Evolutionary conservation across 2,113 vertebrate species (phyloP).

Genomic region (Lamprologus lemairii): DNA sequence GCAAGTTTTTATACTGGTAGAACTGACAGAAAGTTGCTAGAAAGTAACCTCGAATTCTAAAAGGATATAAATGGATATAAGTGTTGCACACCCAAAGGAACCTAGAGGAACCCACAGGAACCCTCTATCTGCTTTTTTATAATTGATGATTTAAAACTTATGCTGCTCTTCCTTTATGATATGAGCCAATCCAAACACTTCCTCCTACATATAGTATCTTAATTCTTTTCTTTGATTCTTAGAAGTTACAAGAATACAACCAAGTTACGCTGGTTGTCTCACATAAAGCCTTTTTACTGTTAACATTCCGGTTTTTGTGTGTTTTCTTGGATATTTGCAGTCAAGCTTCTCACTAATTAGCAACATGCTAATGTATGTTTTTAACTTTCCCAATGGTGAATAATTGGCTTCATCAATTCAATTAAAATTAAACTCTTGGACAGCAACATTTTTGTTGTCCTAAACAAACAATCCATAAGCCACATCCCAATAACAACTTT

Average conservation of each 20-base stretch:
- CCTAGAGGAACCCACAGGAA: not conserved
- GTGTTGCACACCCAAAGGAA: not conserved
- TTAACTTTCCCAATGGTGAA: no score
- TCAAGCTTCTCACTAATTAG: not conserved
- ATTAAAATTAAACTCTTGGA: not conserved
- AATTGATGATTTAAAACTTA: no score
- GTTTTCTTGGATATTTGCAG: fast-evolving
- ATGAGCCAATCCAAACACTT: fast-evolving
- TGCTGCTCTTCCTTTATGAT: not conserved
- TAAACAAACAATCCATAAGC: not conserved
- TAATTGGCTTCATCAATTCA: not conserved
- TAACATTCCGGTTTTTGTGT: fast-evolving
- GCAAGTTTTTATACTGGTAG: not conserved
- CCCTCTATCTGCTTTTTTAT: not conserved
- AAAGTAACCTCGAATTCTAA: not conserved
- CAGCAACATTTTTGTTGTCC: not conserved
- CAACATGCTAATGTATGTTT: not conserved
- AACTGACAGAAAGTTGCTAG: not conserved
- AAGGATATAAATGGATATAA: not conserved
- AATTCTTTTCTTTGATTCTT: not conserved
- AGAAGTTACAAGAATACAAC: not conserved
- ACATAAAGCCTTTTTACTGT: fast-evolving
- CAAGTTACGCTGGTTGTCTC: fast-evolving
- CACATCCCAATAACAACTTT: not conserved
- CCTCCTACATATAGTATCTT: not conserved